Conservation (phyloP, 2,113 vertebrate species). For the Phocoena sinus region DNA sequence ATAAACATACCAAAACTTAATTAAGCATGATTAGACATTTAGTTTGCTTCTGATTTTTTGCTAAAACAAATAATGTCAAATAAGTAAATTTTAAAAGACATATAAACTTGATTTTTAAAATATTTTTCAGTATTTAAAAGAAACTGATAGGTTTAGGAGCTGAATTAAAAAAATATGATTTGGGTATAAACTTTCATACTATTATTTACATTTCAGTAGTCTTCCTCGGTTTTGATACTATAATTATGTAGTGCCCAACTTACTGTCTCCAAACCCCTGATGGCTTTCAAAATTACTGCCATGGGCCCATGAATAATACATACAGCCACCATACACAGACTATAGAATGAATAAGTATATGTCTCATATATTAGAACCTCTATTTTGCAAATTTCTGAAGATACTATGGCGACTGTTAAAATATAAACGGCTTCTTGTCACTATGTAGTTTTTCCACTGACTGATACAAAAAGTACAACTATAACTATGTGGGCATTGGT, state of each 20-base stretch:
- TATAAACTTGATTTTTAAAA: not conserved
- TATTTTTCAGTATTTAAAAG: not conserved
- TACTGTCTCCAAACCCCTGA: not conserved
- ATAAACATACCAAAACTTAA: conserved; percentile 20
- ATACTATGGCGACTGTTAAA: not conserved
- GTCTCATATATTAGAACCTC: not conserved
- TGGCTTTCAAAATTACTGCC: conserved; percentile 23
- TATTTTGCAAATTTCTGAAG: not conserved
- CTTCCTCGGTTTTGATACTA: not conserved
- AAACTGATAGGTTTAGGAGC: not conserved
- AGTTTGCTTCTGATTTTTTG: conserved; percentile 27
- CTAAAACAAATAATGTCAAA: conserved; percentile 10
- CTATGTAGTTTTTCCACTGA: not conserved
- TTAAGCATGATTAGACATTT: conserved; percentile 28
- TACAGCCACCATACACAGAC: not conserved
- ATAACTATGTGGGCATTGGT: not conserved
- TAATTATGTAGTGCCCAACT: conserved; percentile 3
- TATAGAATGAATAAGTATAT: not conserved
- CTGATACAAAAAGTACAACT: not conserved
- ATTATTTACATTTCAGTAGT: conserved; percentile 11
- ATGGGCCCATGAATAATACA: not conserved
- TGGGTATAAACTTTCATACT: not conserved
- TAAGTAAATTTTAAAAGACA: not conserved
- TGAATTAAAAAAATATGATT: not conserved
- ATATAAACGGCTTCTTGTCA: not conserved